Conservation (phyloP, 2,888 invertebrate genomes). For the Lasius fuliginosus region DNA sequence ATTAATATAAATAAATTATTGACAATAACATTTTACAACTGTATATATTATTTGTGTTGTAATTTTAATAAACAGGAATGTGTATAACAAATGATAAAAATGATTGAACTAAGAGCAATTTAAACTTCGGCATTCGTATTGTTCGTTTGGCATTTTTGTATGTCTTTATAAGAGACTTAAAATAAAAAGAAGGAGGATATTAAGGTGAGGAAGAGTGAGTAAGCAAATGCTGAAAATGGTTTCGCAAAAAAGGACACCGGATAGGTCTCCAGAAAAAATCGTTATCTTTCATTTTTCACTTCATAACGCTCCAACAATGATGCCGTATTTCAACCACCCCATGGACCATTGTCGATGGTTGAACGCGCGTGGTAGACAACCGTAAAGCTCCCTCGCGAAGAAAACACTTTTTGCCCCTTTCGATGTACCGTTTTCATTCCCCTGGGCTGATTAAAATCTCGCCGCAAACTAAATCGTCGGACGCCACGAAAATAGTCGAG, state of each 20-base stretch:
- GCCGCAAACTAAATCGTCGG: not conserved
- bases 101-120: not conserved
- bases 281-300: conserved; percentile 85
- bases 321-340: conserved; percentile 50
- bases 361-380: conserved; percentile 38
- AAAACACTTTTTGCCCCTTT: conserved; percentile 5
- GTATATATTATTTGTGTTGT: not conserved
- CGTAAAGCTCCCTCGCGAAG: conserved; percentile 14
- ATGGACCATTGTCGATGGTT: conserved; percentile 20
- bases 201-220: not conserved
- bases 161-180: not conserved
- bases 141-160: not conserved
- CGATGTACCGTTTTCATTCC: not conserved
- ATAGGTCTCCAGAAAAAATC: conserved; percentile 73
- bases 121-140: not conserved
- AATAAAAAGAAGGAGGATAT: not conserved
- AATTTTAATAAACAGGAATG: not conserved
- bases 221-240: conserved; percentile 31
- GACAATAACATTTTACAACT: not conserved
- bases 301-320: conserved; percentile 84
- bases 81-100: not conserved
- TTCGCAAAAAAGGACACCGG: not conserved
- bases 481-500: not conserved
- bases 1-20: conserved; percentile 3
- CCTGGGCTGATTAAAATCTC: conserved; percentile 17